Base-by-base conservation (phyloP, 2,797 vertebrate species). In the Hydrolagus colliei region DNA sequence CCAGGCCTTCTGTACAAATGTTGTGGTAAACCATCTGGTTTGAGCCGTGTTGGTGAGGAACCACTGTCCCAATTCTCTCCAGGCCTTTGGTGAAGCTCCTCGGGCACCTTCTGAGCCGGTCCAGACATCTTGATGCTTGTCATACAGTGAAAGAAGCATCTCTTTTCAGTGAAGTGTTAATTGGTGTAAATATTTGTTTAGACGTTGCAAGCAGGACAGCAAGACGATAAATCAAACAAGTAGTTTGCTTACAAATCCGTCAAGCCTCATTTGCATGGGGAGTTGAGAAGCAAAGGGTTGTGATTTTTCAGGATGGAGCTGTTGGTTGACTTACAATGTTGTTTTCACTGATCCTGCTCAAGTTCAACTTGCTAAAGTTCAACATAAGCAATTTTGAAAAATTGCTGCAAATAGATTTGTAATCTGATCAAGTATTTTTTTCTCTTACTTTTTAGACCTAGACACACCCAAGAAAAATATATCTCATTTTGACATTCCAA, bases 141-240 rank as follows among this genome's bases (percentile, higher is more conserved):
- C 27, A 27, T 62, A 52, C 10, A 20, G n/a, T 78, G 27, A 78
- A 78, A 78, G 10, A 78, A 63, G 62, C 59, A 52, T 13, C 4
- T 59, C 59, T 78, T 61, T 77, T 78, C 76, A 78, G n/a, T 22
- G 59, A 62, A 78, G n/a, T 14, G 76, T 61, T 78, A 62, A 63
- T 78, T 62, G 62, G 11, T 62, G 52, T 78, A 78, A 63, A 78
- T 63, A 78, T 78, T 78, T 61, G 52, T 22, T 78, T 78, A 61
- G 59, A 78, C 62, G 14, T 59, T n/a, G 41, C 59, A 76, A 76
- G 41, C 41, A 76, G 74, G 35, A 41, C 14, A 41, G 6, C n/a
- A 61, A 63, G 5, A 52, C 61, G 62, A 13, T 62, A 78, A 78
- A 13, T 78, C 62, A 78, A 78, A 35, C 52, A 20, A 78, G 62